phyloP scores from a whole-genome alignment of 2,888 invertebrate genomes.

The Drosophila prostipennis region DNA sequence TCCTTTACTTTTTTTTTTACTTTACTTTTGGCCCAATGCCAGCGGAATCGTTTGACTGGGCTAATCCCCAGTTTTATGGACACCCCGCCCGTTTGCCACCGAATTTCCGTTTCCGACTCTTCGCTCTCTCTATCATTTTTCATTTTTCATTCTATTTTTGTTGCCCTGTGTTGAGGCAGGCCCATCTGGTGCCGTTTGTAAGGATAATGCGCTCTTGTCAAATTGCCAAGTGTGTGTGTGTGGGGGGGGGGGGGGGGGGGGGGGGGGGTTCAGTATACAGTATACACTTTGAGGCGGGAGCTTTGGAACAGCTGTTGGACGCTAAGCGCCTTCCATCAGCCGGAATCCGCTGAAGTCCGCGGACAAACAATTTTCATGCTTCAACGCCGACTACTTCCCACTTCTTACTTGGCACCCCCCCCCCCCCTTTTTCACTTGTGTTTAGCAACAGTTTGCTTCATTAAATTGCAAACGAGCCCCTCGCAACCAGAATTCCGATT shows the following conservation, averaged over 20 bases:
- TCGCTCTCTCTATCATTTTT: constrained; percentile 62
- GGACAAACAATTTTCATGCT: constrained; percentile 46
- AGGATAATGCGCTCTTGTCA: constrained; percentile 74
- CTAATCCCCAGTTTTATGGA: constrained; percentile 28
- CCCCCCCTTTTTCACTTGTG: constrained; percentile 8
- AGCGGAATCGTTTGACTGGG: constrained; percentile 40
- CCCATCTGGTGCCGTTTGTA: constrained; percentile 69
- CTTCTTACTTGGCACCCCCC: background rate
- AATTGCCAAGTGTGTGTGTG: constrained; percentile 63
- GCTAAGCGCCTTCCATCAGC: constrained; percentile 49
- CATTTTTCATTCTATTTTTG: constrained; percentile 42
- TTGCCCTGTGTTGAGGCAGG: constrained; percentile 13
- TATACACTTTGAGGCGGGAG: background rate
- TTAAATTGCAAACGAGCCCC: constrained; percentile 51
- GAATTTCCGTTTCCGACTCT: constrained; percentile 7
- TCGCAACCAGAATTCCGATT: background rate
- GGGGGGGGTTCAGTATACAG: background rate
- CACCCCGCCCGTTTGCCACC: background rate
- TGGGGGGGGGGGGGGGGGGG: too few species aligned
- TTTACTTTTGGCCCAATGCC: constrained; percentile 34
- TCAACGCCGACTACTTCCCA: constrained; percentile 42
- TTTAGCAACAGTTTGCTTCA: constrained; percentile 51
- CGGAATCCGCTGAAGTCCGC: constrained; percentile 24
- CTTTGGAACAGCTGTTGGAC: constrained; percentile 40
- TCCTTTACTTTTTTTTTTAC: background rate